Base-by-base conservation (phyloP, 2,888 invertebrate species). In the Agrochola circellaris region DNA sequence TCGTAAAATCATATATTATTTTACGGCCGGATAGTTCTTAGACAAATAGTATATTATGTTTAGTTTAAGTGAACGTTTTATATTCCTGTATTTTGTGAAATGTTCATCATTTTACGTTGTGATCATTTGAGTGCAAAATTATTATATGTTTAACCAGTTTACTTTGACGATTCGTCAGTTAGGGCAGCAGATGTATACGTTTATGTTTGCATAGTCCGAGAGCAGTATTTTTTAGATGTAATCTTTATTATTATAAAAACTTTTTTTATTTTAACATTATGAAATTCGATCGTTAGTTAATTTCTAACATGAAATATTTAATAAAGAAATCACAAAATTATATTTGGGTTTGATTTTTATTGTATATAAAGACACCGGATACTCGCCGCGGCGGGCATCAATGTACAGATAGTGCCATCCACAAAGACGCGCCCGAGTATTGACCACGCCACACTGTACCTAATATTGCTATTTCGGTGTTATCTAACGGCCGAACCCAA, bases 301-400 rank as follows among this genome's bases (percentile, higher is more conserved):
- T 96, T 96, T 96, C 96, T 96, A 96, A 96, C 96, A 96, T 96
- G 95, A 96, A 96, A 95, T 95, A 96, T 96, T 96, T 96, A 96
- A 96, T 96, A 96, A 96, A 96, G 95, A 96, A 96, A 96, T 95
- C 95, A 94, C 94, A 95, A 96, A 95, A 95, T 91, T 84, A 54
- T 66, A 92, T 90, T 90, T 72, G 93, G 23, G 91, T 95, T 95
- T 94, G 30, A 93, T 93, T 94, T 93, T 34, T 61, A n/a, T 34
- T 34, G 7, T 68, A 26, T 48, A 45, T 9, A 9, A 5, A 30
- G 42, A 42, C 30, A n/a, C n/a, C 13, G 20, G 20, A 20, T 61
- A 23, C 13, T 3, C 13, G 23, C 20, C 23, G 23, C 61, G 61
- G 30, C 30, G 6, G 13, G 30, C 6, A 61, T 20, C 30, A 6